These are phyloP conservation scores for Amblyopsis hoosieri DNA, from an alignment of 2,797 vertebrate genomes.

Conservation along the genomic window DNA sequence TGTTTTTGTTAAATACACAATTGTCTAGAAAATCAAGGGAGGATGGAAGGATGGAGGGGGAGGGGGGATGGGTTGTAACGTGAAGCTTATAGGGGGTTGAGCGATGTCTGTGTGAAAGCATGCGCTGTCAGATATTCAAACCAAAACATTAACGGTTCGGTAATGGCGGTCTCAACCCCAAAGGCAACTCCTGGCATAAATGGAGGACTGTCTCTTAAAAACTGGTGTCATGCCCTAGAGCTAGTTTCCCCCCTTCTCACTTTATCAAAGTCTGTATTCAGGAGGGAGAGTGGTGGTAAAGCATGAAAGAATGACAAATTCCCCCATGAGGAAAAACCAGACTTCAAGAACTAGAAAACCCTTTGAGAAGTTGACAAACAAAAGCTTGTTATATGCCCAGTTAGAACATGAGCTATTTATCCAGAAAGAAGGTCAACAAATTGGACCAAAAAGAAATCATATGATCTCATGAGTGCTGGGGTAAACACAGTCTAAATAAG, in stretches of 20 bases:
- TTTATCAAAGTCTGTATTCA: neutral
- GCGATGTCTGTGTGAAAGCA: no score
- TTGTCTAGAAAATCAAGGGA: no score
- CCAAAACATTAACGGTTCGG: no score
- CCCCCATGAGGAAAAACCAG: neutral
- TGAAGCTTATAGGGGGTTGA: no score
- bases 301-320: neutral
- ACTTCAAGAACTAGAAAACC: neutral
- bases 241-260: constrained; percentile 1
- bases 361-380: neutral
- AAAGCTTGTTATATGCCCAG: neutral
- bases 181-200: no score
- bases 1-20: no score
- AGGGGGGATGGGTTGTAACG: no score
- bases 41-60: no score
- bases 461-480: constrained; percentile 37
- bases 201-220: no score
- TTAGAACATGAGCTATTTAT: constrained; percentile 8
- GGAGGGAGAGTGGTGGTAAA: neutral
- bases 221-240: no score
- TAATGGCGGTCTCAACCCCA: no score
- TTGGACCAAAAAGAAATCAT: constrained; percentile 32
- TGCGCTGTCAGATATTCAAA: no score
- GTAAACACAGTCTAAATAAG: constrained; percentile 55
- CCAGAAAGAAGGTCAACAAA: neutral